A percentile compares a stretch with the other conserved stretches of the same genome.
These are phyloP conservation scores for Leptodirus hochenwartii DNA, from an alignment of 2,888 invertebrate genomes.

Conservation along the genomic window DNA sequence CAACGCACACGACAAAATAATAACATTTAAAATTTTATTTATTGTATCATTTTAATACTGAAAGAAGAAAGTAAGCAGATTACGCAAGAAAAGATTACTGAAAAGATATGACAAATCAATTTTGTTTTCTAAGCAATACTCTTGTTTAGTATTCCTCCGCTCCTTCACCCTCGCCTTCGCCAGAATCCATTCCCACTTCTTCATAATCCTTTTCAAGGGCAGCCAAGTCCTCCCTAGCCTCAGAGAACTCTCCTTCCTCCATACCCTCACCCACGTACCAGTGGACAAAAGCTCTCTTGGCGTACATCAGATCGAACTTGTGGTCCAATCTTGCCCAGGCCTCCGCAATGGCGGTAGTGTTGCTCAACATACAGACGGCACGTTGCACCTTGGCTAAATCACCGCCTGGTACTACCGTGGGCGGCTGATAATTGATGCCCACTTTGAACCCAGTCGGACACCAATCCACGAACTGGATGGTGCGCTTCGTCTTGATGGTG, in stretches of 20 bases:
- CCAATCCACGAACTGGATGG: constrained; percentile 88
- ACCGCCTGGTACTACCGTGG: constrained; percentile 88
- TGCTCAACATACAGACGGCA: constrained; percentile 95
- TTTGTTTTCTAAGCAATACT: too few species aligned
- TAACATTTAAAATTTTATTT: too few species aligned
- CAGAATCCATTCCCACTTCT: constrained; percentile 46
- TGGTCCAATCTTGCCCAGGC: constrained; percentile 46
- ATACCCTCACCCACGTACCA: constrained; percentile 70
- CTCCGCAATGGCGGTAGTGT: too few species aligned
- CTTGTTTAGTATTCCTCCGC: constrained; percentile 11
- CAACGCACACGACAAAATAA: too few species aligned
- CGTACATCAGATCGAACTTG: constrained; percentile 51
- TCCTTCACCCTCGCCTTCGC: constrained; percentile 30
- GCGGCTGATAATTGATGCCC: constrained; percentile 88
- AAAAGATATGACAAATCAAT: too few species aligned
- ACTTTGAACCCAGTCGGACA: constrained; percentile 69
- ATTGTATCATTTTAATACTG: too few species aligned
- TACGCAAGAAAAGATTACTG: too few species aligned
- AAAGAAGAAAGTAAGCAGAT: too few species aligned
- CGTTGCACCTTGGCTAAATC: constrained; percentile 90
- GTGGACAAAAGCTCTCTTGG: constrained; percentile 49
- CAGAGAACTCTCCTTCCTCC: constrained; percentile 64
- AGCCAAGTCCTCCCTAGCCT: constrained; percentile 57
- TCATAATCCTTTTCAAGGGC: constrained; percentile 52
- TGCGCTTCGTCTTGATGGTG: constrained; percentile 86